Percentiles rank a stretch among this genome's conserved stretches.
phyloP scores from a whole-genome alignment of 2,888 invertebrate genomes.

The Deilephila porcellus region DNA sequence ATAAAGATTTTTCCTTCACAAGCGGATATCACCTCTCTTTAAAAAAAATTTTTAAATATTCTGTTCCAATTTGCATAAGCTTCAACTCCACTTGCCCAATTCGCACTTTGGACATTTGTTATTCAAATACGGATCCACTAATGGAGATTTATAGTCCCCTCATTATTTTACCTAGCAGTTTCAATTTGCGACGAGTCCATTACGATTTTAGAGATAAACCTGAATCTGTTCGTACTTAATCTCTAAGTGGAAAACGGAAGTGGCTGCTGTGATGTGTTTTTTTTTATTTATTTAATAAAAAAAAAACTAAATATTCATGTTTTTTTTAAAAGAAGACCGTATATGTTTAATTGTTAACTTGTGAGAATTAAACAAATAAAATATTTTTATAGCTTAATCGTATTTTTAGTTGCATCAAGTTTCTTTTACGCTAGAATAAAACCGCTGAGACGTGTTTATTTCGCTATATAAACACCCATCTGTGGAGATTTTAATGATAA shows the following conservation, averaged over 20 bases:
- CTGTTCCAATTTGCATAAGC: neutral
- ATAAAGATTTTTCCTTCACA: neutral
- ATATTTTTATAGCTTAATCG: too few relatives aligned
- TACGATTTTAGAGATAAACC: conserved; percentile 44
- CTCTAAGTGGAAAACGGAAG: neutral
- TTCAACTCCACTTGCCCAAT: conserved; percentile 41
- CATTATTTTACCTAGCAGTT: conserved; percentile 52
- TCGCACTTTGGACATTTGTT: conserved; percentile 47
- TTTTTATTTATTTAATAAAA: too few relatives aligned
- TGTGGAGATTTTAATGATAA: neutral
- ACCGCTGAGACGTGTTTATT: neutral
- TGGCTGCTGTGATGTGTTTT: neutral
- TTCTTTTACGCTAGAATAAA: too few relatives aligned
- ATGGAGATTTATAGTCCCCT: conserved; percentile 54
- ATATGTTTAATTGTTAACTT: too few relatives aligned
- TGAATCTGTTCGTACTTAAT: conserved; percentile 17
- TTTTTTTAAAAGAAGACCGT: too few relatives aligned
- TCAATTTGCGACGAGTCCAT: conserved; percentile 51
- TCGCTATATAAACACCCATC: neutral
- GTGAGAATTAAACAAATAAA: too few relatives aligned
- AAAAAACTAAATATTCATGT: too few relatives aligned
- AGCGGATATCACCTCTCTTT: too few relatives aligned
- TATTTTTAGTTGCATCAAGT: too few relatives aligned
- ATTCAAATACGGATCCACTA: conserved; percentile 48
- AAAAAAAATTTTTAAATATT: neutral